These are phyloP conservation scores for Ganaspis brasiliensis DNA, from an alignment of 2,888 invertebrate genomes.

Conservation along the genomic window DNA sequence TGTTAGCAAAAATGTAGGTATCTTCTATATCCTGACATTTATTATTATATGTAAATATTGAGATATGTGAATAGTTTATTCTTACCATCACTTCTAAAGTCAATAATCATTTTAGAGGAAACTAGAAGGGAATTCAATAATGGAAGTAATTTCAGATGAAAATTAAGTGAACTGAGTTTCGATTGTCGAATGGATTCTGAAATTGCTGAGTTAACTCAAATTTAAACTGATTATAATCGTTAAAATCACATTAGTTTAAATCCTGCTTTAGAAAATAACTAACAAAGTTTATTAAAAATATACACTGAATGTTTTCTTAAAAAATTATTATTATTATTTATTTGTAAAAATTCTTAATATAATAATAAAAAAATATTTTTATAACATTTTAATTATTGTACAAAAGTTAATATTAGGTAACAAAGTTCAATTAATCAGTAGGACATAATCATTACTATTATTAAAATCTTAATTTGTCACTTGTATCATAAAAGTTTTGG, in stretches of 20 bases:
- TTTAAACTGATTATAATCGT: background rate
- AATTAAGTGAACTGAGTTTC: conserved; percentile 6
- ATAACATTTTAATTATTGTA: conserved; percentile 9
- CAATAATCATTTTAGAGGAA: background rate
- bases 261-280: background rate
- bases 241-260: background rate
- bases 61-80: background rate
- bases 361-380: background rate
- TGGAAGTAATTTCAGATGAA: background rate
- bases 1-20: background rate
- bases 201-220: background rate
- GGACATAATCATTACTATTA: background rate
- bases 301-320: background rate
- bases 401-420: conserved; percentile 16
- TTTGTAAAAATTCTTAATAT: background rate
- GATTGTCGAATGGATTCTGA: conserved; percentile 9
- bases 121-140: conserved; percentile 10
- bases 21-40: background rate
- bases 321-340: conserved; percentile 7
- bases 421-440: background rate
- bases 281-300: background rate
- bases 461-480: conserved; percentile 29
- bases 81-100: background rate
- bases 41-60: background rate
- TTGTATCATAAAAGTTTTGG: conserved; percentile 83